These are phyloP conservation scores for Operophtera brumata DNA, from an alignment of 2,888 invertebrate species.

Conservation along the genomic window DNA sequence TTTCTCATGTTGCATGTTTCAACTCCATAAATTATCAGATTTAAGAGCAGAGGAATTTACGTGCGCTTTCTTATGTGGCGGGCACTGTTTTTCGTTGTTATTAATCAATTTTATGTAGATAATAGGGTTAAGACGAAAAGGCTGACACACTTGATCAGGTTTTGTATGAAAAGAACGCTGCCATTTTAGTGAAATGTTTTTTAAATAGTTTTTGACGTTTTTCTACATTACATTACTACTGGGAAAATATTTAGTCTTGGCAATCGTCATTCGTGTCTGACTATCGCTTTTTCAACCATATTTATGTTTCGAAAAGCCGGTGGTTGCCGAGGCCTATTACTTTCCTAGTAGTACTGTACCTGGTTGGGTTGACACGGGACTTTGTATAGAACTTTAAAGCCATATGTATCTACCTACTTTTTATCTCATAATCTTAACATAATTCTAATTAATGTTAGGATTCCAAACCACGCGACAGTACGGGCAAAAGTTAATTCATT, in stretches of 20 bases:
- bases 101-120: conserved; percentile 74
- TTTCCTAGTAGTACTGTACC: too few species aligned
- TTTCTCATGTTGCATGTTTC: neutral
- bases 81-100: conserved; percentile 62
- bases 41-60: neutral
- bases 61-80: conserved; percentile 3
- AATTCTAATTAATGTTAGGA: too few species aligned
- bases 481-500: too few species aligned
- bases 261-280: too few species aligned
- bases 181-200: conserved; percentile 46
- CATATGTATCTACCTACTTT: too few species aligned
- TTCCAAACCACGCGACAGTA: too few species aligned
- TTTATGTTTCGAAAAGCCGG: too few species aligned
- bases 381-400: neutral
- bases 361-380: conserved; percentile 5
- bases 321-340: too few species aligned
- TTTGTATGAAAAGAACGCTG: conserved; percentile 57
- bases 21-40: neutral
- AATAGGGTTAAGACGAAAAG: conserved; percentile 72
- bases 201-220: conserved; percentile 36
- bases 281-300: too few species aligned
- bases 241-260: too few species aligned
- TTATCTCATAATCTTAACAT: too few species aligned
- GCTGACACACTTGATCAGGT: conserved; percentile 70
- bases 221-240: too few species aligned